A percentile compares a stretch with the other conserved stretches of the same genome.
Conservation (phyloP, 2,888 invertebrate species). For the Watsonalla binaria region DNA sequence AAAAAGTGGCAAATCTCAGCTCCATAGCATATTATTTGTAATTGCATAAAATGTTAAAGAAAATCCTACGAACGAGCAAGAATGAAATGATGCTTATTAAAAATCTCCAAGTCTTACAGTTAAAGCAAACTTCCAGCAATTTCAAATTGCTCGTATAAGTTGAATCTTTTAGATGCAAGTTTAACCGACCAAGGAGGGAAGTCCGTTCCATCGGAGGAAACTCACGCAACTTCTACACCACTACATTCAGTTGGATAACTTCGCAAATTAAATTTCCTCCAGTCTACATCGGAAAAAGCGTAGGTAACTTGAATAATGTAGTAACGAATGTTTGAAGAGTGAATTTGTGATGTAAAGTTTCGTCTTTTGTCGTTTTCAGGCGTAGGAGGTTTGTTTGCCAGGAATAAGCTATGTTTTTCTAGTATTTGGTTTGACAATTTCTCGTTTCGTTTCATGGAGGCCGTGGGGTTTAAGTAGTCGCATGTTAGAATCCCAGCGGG, state of each 20-base stretch:
- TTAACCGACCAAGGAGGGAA: slow-evolving; percentile 15
- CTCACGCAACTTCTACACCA: slow-evolving; percentile 8
- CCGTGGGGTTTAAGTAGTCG: too few species aligned
- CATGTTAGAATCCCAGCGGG: too few species aligned
- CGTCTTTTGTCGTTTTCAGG: slow-evolving; percentile 6
- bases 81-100: neutral
- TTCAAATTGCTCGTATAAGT: slow-evolving; percentile 25
- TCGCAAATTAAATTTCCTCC: slow-evolving; percentile 35
- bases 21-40: too few species aligned
- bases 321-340: slow-evolving; percentile 34
- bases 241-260: slow-evolving; percentile 26
- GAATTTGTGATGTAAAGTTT: slow-evolving; percentile 28
- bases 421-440: neutral
- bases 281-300: slow-evolving; percentile 34
- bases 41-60: too few species aligned
- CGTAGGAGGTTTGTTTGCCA: neutral
- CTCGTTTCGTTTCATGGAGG: neutral
- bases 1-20: too few species aligned
- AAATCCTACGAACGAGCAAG: neutral
- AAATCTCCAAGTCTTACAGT: neutral
- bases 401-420: neutral
- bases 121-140: slow-evolving; percentile 6
- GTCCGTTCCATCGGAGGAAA: slow-evolving; percentile 5
- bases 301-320: slow-evolving; percentile 33
- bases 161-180: slow-evolving; percentile 23